These are phyloP conservation scores for Aldabrachelys gigantea DNA, from an alignment of 2,113 vertebrate species.

Conservation along the genomic window DNA sequence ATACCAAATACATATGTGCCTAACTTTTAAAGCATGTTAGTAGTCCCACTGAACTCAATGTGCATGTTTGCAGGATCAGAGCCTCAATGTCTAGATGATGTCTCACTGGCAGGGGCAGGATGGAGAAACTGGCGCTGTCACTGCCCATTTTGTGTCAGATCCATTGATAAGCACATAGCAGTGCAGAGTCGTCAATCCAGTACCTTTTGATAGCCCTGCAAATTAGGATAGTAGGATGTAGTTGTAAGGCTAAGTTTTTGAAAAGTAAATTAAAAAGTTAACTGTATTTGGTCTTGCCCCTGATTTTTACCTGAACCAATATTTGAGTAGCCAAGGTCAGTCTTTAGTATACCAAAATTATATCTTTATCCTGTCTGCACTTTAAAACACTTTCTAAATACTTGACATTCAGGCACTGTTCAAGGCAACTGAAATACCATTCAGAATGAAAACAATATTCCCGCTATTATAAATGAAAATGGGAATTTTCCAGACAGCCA, in stretches of 20 bases:
- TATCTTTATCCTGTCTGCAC: neutral
- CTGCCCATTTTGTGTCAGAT: neutral
- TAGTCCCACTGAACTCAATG: neutral
- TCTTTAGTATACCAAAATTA: neutral
- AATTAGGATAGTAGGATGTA: neutral
- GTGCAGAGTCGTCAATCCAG: neutral
- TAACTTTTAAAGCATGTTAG: neutral
- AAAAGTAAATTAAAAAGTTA: neutral
- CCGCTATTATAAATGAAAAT: neutral
- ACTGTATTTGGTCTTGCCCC: neutral
- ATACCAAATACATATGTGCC: neutral
- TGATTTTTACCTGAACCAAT: neutral
- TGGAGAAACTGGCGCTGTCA: neutral
- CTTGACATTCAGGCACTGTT: neutral
- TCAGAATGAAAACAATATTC: neutral
- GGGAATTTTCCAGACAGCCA: neutral
- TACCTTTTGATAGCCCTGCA: neutral
- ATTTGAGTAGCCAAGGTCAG: neutral
- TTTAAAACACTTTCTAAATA: neutral
- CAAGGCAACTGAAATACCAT: accelerated
- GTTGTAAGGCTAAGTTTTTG: neutral
- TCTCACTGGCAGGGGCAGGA: neutral
- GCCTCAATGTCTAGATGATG: neutral
- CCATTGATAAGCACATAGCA: neutral
- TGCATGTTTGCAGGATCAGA: neutral